A percentile compares a stretch with the other conserved stretches of the same genome.
These are phyloP conservation scores for Nicator chloris DNA, from an alignment of 2,113 vertebrate species.

Conservation along the genomic window DNA sequence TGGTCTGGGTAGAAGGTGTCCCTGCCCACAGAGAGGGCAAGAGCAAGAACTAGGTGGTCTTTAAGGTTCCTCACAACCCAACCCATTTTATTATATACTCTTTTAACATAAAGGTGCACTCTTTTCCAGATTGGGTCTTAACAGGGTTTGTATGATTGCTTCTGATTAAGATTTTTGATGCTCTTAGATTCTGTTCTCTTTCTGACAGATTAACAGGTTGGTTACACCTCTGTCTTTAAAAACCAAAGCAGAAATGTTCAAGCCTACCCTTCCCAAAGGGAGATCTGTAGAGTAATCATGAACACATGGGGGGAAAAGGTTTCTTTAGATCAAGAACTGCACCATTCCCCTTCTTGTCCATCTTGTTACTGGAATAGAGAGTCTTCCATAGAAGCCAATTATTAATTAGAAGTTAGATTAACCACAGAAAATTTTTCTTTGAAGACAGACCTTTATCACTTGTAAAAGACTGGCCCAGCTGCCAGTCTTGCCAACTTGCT, in stretches of 20 bases:
- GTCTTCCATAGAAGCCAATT: background rate
- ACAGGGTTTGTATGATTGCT: background rate
- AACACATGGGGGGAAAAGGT: background rate
- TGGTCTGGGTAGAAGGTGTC: background rate
- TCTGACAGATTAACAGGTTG: background rate
- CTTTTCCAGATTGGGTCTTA: background rate
- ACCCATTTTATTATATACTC: background rate
- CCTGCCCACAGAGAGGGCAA: fast-evolving
- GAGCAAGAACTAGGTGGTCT: background rate
- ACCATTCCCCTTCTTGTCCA: background rate
- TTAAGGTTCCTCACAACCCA: background rate
- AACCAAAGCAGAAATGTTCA: background rate
- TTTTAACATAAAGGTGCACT: background rate
- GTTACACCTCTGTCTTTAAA: background rate
- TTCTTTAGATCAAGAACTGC: background rate
- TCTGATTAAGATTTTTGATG: background rate
- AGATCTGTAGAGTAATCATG: background rate
- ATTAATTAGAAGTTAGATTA: background rate
- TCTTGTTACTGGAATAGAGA: background rate
- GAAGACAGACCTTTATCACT: background rate
- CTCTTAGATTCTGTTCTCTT: background rate
- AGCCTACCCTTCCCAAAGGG: background rate
- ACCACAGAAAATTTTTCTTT: background rate
- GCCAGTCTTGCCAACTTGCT: background rate
- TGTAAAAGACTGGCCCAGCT: background rate